Conservation (phyloP, 2,888 invertebrate species). For the Teleiodes luculella region DNA sequence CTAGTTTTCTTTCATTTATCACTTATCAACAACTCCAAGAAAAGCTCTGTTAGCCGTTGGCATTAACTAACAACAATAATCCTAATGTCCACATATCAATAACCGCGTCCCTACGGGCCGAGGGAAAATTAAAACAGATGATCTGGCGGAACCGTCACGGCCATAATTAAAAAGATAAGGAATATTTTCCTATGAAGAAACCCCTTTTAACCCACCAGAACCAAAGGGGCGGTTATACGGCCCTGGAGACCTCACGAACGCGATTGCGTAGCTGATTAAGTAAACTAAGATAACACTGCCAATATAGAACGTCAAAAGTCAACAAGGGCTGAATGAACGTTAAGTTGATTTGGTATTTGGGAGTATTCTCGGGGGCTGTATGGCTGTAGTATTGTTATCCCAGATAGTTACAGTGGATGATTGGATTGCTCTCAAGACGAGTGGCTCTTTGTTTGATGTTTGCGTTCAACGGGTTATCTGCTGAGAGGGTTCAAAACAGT, state of each 20-base stretch:
- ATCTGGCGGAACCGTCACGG: slow-evolving; percentile 64
- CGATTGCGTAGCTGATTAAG: slow-evolving; percentile 73
- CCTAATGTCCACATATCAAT: slow-evolving; percentile 31
- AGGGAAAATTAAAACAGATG: slow-evolving; percentile 75
- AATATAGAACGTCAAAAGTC: slow-evolving; percentile 73
- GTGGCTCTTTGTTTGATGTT: slow-evolving; percentile 53
- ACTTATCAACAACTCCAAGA: no score
- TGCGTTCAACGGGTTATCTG: slow-evolving; percentile 11
- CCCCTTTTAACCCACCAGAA: slow-evolving; percentile 48
- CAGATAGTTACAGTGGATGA: slow-evolving; percentile 71
- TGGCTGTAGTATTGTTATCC: slow-evolving; percentile 64
- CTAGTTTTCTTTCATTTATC: no score
- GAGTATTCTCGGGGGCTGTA: slow-evolving; percentile 67
- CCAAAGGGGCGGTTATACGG: slow-evolving; percentile 56
- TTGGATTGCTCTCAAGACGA: slow-evolving; percentile 68
- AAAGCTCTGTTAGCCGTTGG: slow-evolving; percentile 15
- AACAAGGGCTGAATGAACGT: slow-evolving; percentile 72
- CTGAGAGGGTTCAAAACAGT: no score
- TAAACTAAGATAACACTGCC: slow-evolving; percentile 76
- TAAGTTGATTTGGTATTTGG: slow-evolving; percentile 74
- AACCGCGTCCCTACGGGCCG: slow-evolving; percentile 51
- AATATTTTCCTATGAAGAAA: slow-evolving; percentile 68
- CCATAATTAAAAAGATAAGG: slow-evolving; percentile 79
- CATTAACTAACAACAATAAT: slow-evolving; percentile 23
- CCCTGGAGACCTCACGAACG: slow-evolving; percentile 59